Base-by-base conservation (phyloP, 2,797 vertebrate species). In the Danio tinwini region DNA sequence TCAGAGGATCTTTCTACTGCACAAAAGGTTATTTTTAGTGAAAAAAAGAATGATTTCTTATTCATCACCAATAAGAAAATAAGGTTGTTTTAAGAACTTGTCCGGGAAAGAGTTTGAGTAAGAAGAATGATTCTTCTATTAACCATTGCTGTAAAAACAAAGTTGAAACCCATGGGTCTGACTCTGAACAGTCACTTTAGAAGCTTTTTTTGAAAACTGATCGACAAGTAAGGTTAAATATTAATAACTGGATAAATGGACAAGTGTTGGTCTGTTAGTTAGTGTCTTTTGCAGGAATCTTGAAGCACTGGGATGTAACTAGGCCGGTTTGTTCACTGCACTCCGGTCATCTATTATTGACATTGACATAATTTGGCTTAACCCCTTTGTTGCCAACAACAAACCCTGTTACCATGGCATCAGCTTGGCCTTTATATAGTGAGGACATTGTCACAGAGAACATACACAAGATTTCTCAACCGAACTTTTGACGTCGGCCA, bases 351-450 rank as follows among this genome's bases (percentile, higher is more conserved):
- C 64, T 69, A 39, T 81, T 68, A 83, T 76, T 75, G 74, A 70
- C 82, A 29, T 62, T 55, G 62, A 50, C 29, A 52, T 73, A 67
- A 82, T 74, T 74, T 19, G 11, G 68, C 63, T 85, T 86, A 86
- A 83, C 81, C 81, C 77, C 62, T 82, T 45, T 81, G 85, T 88
- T 84, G 52, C 87, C 71, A 84, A 78, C 84, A 86, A 86, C 85
- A 88, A 85, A 82, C 44, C 76, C 19, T 16, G 87, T 88, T 78
- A 73, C 84, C 84, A 82, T 74, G 77, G 80, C 75, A 70, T 76
- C 71, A 56, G 16, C 64, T 52, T 52, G 39, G 40, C 40, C 45
- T 85, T 84, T 85, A 86, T 81, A 85, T 81, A 84, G 67, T 53
- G 69, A 37, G 9, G 47, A 44, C 50, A 76, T 49, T 39, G 19